phyloP scores from a whole-genome alignment of 2,113 vertebrate genomes.

The Urocolius indicus region DNA sequence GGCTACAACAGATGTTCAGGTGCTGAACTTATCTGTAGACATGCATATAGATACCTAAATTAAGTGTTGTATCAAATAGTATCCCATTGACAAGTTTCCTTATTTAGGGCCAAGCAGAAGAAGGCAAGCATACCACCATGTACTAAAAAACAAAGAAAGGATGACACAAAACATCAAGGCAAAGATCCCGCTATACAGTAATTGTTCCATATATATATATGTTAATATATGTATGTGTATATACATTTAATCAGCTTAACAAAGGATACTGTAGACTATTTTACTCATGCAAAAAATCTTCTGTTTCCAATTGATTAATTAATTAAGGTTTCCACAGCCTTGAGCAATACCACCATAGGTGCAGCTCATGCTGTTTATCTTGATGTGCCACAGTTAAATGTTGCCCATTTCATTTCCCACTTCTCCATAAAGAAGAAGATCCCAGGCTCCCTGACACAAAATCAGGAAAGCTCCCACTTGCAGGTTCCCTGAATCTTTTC shows the following conservation, averaged over 20 bases:
- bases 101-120: neutral
- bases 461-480: neutral
- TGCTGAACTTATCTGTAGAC: neutral
- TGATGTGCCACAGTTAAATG: neutral
- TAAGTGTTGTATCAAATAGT: neutral
- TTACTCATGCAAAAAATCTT: neutral
- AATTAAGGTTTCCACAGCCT: neutral
- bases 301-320: neutral
- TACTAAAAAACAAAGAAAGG: neutral
- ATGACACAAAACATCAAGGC: neutral
- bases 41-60: neutral
- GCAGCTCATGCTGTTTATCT: neutral
- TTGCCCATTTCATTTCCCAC: neutral
- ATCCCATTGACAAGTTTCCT: neutral
- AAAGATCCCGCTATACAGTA: neutral
- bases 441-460: neutral
- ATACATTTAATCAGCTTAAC: neutral
- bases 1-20: neutral
- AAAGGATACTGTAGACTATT: neutral
- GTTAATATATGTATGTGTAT: too few species aligned
- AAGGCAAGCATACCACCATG: neutral
- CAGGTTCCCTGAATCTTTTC: neutral
- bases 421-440: neutral
- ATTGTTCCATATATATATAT: neutral
- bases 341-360: neutral